phyloP scores from a whole-genome alignment of 1,140 invertebrate species.

The Pogonus chalceus region DNA sequence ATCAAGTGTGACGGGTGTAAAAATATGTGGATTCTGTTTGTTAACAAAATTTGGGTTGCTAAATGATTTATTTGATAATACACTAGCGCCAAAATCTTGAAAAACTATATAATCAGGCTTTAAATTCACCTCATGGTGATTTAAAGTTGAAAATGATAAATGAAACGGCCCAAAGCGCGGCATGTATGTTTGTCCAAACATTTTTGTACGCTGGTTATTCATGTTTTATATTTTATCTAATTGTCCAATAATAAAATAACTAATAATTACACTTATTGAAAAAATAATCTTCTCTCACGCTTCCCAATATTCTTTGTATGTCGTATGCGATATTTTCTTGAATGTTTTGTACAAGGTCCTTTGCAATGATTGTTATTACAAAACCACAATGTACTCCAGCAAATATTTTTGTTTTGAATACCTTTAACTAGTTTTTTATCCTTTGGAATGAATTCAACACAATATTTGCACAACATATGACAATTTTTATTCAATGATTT shows the following conservation, averaged over 20 bases:
- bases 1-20: slow-evolving; percentile 8
- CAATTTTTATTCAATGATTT: neutral
- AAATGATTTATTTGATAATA: slow-evolving; percentile 12
- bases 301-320: neutral
- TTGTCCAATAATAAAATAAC: neutral
- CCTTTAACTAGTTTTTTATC: neutral
- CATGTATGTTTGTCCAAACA: neutral
- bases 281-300: neutral
- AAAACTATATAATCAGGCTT: neutral
- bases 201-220: neutral
- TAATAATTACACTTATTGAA: neutral
- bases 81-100: neutral
- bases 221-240: neutral
- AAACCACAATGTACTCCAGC: neutral
- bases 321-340: neutral
- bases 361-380: neutral
- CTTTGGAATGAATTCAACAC: neutral
- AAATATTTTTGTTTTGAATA: neutral
- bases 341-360: neutral
- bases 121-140: neutral
- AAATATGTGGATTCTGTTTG: slow-evolving; percentile 6
- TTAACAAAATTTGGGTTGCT: slow-evolving; percentile 20
- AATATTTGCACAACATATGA: neutral
- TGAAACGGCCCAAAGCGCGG: neutral
- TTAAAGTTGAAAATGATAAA: neutral